A percentile compares a stretch with the other conserved stretches of the same genome.
Conservation (phyloP, 2,797 vertebrate genomes). For the Cirrhinus mrigala region DNA sequence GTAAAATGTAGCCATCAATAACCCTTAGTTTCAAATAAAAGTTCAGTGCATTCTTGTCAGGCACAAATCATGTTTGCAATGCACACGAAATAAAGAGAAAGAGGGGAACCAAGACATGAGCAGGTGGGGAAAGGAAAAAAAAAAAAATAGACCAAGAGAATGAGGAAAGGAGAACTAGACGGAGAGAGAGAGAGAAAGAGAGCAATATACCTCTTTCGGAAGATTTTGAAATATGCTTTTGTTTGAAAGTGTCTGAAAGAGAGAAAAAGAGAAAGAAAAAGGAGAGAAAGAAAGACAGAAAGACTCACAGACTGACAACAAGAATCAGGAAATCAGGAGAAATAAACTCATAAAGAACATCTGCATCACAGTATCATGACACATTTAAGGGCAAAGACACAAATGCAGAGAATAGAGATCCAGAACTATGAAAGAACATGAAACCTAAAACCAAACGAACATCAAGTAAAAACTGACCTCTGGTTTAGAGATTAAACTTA, state of each 20-base stretch:
- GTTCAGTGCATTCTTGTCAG: neutral
- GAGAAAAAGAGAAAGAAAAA: slow-evolving; percentile 77
- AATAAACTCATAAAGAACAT: slow-evolving; percentile 61
- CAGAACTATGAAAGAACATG: slow-evolving; percentile 10
- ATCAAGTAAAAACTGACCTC: neutral
- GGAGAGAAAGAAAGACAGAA: slow-evolving; percentile 69
- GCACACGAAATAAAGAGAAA: slow-evolving; percentile 47
- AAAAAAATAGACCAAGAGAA: slow-evolving; percentile 62
- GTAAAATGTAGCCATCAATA: neutral
- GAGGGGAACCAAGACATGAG: slow-evolving; percentile 69
- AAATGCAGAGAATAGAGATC: slow-evolving; percentile 36
- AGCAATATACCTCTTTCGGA: slow-evolving; percentile 96
- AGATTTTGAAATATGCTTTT: slow-evolving; percentile 99
- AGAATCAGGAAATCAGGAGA: slow-evolving; percentile 66
- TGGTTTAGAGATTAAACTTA: neutral
- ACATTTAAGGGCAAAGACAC: slow-evolving; percentile 38
- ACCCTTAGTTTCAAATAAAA: neutral
- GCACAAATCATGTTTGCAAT: neutral
- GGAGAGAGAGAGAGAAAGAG: slow-evolving; percentile 76
- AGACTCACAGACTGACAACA: slow-evolving; percentile 70
- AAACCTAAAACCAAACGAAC: slow-evolving; percentile 25
- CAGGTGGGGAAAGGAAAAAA: slow-evolving; percentile 54
- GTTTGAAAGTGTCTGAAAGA: slow-evolving; percentile 99
- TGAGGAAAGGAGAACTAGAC: slow-evolving; percentile 74
- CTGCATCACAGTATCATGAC: slow-evolving; percentile 59